Evolutionary conservation across 2,797 vertebrate species (phyloP).

Genomic region (Darevskia mixta): DNA sequence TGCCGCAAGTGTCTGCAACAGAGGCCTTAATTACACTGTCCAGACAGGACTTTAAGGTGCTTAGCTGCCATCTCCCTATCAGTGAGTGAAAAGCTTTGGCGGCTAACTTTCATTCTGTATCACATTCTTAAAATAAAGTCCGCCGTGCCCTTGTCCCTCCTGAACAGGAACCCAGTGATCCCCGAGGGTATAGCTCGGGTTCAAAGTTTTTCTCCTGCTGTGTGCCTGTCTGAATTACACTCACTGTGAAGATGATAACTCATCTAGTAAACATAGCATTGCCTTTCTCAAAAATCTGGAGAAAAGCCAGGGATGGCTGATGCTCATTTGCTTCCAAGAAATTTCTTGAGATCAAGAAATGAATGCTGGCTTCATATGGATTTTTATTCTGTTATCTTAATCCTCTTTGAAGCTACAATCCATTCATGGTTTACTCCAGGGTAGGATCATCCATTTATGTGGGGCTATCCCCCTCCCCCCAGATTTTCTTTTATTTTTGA

Average conservation of each 20-base stretch:
- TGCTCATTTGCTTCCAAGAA: background rate
- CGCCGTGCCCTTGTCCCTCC: background rate
- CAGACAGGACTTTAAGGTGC: constrained; percentile 37
- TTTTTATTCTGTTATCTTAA: background rate
- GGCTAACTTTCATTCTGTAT: constrained; percentile 34
- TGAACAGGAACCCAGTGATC: background rate
- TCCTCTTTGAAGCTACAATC: background rate
- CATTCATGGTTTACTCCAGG: background rate
- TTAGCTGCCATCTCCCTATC: constrained; percentile 17
- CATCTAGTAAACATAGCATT: background rate
- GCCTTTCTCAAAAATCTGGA: background rate
- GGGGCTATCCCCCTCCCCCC: background rate
- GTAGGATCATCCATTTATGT: background rate
- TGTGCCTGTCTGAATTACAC: background rate
- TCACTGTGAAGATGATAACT: background rate
- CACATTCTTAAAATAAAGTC: constrained; percentile 30
- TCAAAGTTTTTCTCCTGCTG: background rate
- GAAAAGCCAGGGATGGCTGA: background rate
- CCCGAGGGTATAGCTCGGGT: background rate
- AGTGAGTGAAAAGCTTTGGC: constrained; percentile 26
- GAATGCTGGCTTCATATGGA: background rate
- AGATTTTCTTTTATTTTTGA: background rate
- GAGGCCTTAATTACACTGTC: constrained; percentile 45
- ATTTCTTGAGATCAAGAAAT: background rate
- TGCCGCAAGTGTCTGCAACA: constrained; percentile 30